Evolutionary conservation across 2,888 invertebrate genomes (phyloP).

Genomic region (Argyra leucocephala): DNA sequence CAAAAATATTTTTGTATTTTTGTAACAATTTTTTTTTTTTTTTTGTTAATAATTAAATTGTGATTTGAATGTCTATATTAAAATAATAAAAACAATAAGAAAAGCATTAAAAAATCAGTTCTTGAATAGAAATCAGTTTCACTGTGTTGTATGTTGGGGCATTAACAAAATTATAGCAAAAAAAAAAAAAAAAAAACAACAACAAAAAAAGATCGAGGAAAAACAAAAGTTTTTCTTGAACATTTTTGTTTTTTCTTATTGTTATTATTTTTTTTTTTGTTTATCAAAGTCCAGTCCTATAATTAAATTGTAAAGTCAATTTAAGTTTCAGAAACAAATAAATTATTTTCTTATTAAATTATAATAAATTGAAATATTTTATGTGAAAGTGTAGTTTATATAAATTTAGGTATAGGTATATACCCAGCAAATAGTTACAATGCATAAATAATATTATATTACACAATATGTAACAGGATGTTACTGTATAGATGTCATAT

Average conservation of each 20-base stretch:
- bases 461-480: no score
- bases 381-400: neutral
- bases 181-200: neutral
- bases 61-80: neutral
- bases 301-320: neutral
- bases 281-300: neutral
- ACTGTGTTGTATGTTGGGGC: no score
- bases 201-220: neutral
- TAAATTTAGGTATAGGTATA: no score
- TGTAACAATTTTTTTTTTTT: no score
- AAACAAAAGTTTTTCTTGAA: neutral
- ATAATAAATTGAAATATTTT: constrained; percentile 6
- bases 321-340: constrained; percentile 1
- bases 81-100: neutral
- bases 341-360: constrained; percentile 3
- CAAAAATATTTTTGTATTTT: no score
- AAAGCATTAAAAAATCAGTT: neutral
- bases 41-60: neutral
- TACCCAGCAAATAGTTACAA: no score
- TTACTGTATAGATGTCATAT: no score
- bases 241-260: neutral
- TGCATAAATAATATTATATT: no score
- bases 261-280: neutral
- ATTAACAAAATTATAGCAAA: no score
- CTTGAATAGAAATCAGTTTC: no score